Percentiles rank a stretch among this genome's conserved stretches.
Conservation (phyloP, 2,113 vertebrate species). For the Cyanistes caeruleus region DNA sequence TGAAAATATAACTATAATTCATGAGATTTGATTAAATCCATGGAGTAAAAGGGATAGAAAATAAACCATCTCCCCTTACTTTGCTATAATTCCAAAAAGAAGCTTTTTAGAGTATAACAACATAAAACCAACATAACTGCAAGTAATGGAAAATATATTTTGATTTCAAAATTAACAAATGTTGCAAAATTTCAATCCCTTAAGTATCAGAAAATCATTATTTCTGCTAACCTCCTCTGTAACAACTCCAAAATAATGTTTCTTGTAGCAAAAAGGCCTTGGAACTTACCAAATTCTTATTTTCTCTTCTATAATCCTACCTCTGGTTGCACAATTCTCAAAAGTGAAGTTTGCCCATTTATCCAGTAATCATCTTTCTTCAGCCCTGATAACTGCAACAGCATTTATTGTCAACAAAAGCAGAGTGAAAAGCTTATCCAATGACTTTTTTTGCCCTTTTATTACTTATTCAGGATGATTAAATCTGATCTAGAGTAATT, state of each 20-base stretch:
- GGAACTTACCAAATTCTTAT: not conserved
- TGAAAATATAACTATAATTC: not conserved
- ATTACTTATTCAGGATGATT: not conserved
- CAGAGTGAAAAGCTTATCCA: not conserved
- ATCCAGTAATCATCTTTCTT: not conserved
- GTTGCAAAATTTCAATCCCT: not conserved
- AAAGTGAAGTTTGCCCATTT: not conserved
- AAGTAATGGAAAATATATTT: not conserved
- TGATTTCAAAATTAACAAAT: not conserved
- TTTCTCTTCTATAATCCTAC: not conserved
- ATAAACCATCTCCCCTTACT: not conserved
- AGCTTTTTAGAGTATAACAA: not conserved
- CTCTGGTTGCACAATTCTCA: not conserved
- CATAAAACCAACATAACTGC: not conserved
- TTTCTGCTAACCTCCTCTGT: not conserved
- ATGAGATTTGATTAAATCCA: not conserved
- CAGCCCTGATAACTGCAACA: not conserved
- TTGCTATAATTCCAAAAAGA: not conserved
- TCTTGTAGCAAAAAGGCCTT: not conserved
- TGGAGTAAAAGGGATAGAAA: not conserved
- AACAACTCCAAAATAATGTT: not conserved
- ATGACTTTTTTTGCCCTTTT: not conserved
- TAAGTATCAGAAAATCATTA: not conserved
- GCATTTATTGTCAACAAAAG: not conserved
- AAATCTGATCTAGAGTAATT: not conserved